Evolutionary conservation across 2,797 vertebrate species (phyloP).

Genomic region (Spinus olivaceus): DNA sequence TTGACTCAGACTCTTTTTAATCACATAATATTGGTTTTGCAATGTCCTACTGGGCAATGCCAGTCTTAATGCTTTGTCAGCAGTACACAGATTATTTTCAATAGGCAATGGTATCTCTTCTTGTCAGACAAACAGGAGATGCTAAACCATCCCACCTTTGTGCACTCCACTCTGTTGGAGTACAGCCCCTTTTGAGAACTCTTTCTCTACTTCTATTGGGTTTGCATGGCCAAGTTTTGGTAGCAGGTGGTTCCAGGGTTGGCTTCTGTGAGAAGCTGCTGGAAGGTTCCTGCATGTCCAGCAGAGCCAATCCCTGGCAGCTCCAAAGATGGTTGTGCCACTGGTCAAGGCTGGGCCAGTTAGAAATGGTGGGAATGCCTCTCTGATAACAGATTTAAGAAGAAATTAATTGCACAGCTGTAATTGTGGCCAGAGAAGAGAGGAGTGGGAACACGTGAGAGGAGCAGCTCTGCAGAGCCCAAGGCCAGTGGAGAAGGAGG

Average conservation of each 20-base stretch:
- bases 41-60: not conserved
- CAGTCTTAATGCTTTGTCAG: not conserved
- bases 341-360: not conserved
- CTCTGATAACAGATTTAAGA: not conserved
- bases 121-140: not conserved
- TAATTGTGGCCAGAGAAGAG: fast-evolving
- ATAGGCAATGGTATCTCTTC: not conserved
- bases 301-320: not conserved
- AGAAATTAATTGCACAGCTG: not conserved
- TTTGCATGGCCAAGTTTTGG: not conserved
- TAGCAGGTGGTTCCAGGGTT: fast-evolving
- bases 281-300: not conserved
- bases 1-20: not conserved
- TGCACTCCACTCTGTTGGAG: not conserved
- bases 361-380: fast-evolving
- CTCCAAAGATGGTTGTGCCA: fast-evolving
- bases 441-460: not conserved
- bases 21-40: not conserved
- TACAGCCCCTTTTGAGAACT: not conserved
- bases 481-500: not conserved
- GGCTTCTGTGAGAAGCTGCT: not conserved
- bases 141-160: not conserved
- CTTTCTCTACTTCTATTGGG: not conserved
- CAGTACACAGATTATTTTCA: not conserved
- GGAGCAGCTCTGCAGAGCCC: not conserved